Evolutionary conservation across 1,140 invertebrate species (phyloP).

Genomic region (Drosophila triauraria): DNA sequence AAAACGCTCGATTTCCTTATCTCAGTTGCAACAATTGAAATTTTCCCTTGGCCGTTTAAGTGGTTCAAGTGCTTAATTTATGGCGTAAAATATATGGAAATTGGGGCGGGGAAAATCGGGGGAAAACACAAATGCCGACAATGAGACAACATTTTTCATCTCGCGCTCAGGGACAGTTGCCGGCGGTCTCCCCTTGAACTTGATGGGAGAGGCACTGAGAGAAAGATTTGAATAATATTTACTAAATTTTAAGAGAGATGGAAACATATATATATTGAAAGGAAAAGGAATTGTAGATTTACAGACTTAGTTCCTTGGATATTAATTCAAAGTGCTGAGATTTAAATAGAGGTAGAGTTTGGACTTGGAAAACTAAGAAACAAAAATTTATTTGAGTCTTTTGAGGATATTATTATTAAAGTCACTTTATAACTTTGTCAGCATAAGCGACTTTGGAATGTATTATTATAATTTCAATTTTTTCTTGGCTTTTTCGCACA

Average conservation of each 20-base stretch:
- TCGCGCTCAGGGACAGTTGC: constrained; percentile 8
- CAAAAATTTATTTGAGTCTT: too few relatives aligned
- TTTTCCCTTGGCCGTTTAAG: constrained; percentile 51
- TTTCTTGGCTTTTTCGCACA: not conserved
- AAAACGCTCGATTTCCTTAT: constrained; percentile 70
- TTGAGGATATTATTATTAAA: too few relatives aligned
- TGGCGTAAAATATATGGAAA: constrained; percentile 80
- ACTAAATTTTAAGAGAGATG: not conserved
- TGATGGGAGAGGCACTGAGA: constrained; percentile 19
- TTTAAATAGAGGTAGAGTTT: not conserved
- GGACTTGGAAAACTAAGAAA: too few relatives aligned
- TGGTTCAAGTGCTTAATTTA: constrained; percentile 78
- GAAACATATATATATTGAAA: not conserved
- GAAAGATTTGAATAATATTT: not conserved
- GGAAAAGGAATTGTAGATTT: not conserved
- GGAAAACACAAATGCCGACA: constrained; percentile 72
- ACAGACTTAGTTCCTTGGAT: not conserved
- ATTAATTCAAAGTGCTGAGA: not conserved
- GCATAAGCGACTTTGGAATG: too few relatives aligned
- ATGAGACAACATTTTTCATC: constrained; percentile 75
- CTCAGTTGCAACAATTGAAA: constrained; percentile 58
- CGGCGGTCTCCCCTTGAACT: constrained; percentile 59
- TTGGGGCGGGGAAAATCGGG: constrained; percentile 47
- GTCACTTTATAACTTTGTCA: too few relatives aligned
- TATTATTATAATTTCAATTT: too few relatives aligned